Evolutionary conservation across 1,140 invertebrate species (phyloP).

Genomic region (Drosophila bifasciata): DNA sequence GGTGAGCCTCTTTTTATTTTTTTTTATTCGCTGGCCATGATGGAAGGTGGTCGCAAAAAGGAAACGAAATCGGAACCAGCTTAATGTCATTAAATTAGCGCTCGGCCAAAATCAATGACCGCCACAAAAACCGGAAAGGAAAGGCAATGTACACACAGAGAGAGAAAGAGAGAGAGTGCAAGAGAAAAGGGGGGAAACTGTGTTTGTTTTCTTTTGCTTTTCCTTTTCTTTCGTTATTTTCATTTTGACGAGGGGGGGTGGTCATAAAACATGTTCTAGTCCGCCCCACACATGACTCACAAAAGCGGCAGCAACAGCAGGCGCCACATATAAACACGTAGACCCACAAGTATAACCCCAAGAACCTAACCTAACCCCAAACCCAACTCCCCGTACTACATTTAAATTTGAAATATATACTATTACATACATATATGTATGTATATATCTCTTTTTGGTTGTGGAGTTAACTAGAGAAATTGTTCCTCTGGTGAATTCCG

Average conservation of each 20-base stretch:
- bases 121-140: constrained; percentile 51
- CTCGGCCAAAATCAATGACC: constrained; percentile 57
- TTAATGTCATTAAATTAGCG: constrained; percentile 76
- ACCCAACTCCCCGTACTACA: too few species aligned
- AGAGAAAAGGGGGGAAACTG: neutral
- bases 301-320: constrained; percentile 19
- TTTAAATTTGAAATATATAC: too few species aligned
- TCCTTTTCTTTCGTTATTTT: neutral
- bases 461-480: constrained; percentile 22
- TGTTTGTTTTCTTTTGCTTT: constrained; percentile 8
- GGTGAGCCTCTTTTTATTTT: too few species aligned
- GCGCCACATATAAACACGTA: constrained; percentile 71
- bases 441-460: constrained; percentile 46
- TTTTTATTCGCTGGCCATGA: too few species aligned
- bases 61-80: constrained; percentile 49
- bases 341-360: constrained; percentile 36
- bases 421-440: too few species aligned
- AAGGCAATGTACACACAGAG: constrained; percentile 31
- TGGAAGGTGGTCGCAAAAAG: constrained; percentile 1
- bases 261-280: constrained; percentile 54
- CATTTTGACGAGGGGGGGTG: constrained; percentile 28
- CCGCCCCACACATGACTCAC: constrained; percentile 20
- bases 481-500: too few species aligned
- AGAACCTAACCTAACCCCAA: constrained; percentile 24
- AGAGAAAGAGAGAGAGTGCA: neutral